Conservation (phyloP, 2,888 invertebrate genomes). For the Aradus depressus region DNA sequence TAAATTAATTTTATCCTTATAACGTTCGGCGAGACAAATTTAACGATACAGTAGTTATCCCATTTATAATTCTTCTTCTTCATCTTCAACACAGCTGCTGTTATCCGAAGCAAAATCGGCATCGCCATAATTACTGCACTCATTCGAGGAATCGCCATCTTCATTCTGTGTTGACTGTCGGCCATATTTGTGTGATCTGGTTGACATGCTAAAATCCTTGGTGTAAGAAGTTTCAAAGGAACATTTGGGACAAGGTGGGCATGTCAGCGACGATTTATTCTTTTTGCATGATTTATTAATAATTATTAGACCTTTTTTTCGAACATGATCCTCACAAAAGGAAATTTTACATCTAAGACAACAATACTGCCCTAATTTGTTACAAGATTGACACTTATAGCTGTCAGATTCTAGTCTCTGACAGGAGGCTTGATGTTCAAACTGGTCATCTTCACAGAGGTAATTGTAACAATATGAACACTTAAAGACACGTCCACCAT, state of each 20-base stretch:
- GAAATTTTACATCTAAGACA: slow-evolving; percentile 92
- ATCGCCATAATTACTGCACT: slow-evolving; percentile 41
- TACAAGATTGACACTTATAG: slow-evolving; percentile 93
- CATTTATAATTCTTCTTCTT: too few species aligned
- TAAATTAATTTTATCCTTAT: too few species aligned
- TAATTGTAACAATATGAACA: slow-evolving; percentile 85
- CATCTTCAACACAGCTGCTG: slow-evolving; percentile 31
- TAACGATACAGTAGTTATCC: too few species aligned
- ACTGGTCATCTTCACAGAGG: slow-evolving; percentile 89
- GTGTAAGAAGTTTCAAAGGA: slow-evolving; percentile 85
- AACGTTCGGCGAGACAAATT: too few species aligned
- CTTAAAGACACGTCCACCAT: slow-evolving; percentile 82
- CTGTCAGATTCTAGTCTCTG: slow-evolving; percentile 90
- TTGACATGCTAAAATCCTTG: slow-evolving; percentile 90
- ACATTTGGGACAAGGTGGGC: slow-evolving; percentile 93
- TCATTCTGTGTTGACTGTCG: slow-evolving; percentile 64
- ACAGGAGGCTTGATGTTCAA: slow-evolving; percentile 94
- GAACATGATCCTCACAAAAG: slow-evolving; percentile 93
- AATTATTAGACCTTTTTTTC: slow-evolving; percentile 80
- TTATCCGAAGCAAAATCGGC: slow-evolving; percentile 42
- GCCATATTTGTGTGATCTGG: slow-evolving; percentile 81
- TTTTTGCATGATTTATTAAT: slow-evolving; percentile 78
- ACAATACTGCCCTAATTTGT: slow-evolving; percentile 87
- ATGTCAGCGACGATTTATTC: slow-evolving; percentile 60
- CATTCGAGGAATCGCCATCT: slow-evolving; percentile 56